These are phyloP conservation scores for Trachops cirrhosus DNA, from an alignment of 2,797 vertebrate genomes.

Conservation along the genomic window DNA sequence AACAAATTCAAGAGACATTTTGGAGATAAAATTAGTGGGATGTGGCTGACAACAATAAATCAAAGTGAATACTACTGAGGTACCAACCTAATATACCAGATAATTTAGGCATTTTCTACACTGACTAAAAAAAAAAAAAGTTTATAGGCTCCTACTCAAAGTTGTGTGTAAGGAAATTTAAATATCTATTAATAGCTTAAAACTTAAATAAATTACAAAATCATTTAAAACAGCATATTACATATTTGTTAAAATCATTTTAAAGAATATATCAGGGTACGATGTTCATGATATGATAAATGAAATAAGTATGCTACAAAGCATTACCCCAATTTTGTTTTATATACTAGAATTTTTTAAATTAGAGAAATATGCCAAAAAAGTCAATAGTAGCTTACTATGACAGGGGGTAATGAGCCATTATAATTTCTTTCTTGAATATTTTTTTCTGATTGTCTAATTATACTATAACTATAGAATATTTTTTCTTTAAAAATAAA, in stretches of 20 bases:
- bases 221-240: not conserved
- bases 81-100: not conserved
- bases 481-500: slow-evolving; percentile 26
- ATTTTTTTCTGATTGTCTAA: slow-evolving; percentile 43
- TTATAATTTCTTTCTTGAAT: not conserved
- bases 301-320: not conserved
- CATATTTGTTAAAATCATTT: not conserved
- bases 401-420: not conserved
- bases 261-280: not conserved
- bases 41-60: not conserved
- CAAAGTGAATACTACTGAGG: not conserved
- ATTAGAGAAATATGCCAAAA: slow-evolving; percentile 22
- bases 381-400: not conserved
- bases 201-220: not conserved
- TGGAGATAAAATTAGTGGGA: not conserved
- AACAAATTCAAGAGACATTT: not conserved
- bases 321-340: not conserved
- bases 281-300: not conserved
- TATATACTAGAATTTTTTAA: not conserved
- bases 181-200: slow-evolving; percentile 31
- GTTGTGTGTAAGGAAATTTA: not conserved
- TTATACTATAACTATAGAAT: not conserved
- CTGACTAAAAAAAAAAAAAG: not conserved
- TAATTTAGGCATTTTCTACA: not conserved
- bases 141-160: not conserved